Conservation (phyloP, 2,797 vertebrate species). For the Adelosebastes latens region DNA sequence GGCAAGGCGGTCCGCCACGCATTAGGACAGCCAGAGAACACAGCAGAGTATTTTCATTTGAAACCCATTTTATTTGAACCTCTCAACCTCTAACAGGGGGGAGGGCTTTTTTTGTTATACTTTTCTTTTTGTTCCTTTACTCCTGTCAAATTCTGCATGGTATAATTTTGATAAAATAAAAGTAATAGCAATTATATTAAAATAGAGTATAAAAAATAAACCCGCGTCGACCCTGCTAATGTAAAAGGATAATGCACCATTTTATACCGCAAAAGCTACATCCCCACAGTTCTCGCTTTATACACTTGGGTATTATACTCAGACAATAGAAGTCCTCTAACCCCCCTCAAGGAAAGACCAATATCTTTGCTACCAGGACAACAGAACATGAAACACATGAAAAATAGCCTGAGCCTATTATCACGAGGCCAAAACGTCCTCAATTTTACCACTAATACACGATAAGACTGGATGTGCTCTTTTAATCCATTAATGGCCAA, state of each 20-base stretch:
- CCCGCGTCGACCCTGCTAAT: background rate
- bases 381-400: slow-evolving; percentile 54
- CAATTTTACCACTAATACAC: slow-evolving; percentile 52
- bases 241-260: slow-evolving; percentile 38
- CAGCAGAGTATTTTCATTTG: slow-evolving; percentile 57
- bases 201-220: slow-evolving; percentile 3
- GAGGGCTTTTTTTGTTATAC: background rate
- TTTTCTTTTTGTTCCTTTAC: slow-evolving; percentile 35
- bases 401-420: slow-evolving; percentile 61
- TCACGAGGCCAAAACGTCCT: slow-evolving; percentile 53
- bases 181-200: slow-evolving; percentile 11
- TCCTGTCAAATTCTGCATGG: slow-evolving; percentile 6
- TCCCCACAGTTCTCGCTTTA: slow-evolving; percentile 40
- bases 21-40: slow-evolving; percentile 75
- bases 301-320: slow-evolving; percentile 58
- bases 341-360: slow-evolving; percentile 59
- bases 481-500: slow-evolving; percentile 15
- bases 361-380: slow-evolving; percentile 72
- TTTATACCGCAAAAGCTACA: slow-evolving; percentile 36
- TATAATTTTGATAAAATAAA: slow-evolving; percentile 22
- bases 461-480: slow-evolving; percentile 48
- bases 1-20: slow-evolving; percentile 66
- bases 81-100: slow-evolving; percentile 51
- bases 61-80: slow-evolving; percentile 67
- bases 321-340: slow-evolving; percentile 53